Evolutionary conservation across 2,113 vertebrate genomes (phyloP).

Genomic region (Axis porcinus): DNA sequence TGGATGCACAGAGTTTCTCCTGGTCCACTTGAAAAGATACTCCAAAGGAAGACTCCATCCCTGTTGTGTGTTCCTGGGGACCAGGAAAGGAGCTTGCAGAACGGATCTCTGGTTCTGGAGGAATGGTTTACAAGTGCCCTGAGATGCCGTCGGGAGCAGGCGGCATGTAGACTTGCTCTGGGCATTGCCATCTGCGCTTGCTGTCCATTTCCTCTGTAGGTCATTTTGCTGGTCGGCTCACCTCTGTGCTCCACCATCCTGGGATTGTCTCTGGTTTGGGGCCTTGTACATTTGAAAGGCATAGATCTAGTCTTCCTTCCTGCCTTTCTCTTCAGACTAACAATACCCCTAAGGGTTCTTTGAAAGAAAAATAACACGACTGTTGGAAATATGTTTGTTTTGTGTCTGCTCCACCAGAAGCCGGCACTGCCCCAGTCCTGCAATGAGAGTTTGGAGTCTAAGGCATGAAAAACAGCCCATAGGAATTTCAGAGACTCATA

Average conservation of each 20-base stretch:
- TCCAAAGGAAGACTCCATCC: background rate
- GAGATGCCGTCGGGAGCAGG: background rate
- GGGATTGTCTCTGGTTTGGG: background rate
- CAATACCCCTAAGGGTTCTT: constrained; percentile 3
- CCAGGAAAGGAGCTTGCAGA: background rate
- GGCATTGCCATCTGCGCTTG: background rate
- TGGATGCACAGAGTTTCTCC: background rate
- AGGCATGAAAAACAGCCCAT: constrained; percentile 47
- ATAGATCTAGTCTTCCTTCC: background rate
- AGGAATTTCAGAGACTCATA: constrained; percentile 64
- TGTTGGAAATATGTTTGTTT: constrained; percentile 49
- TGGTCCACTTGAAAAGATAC: background rate
- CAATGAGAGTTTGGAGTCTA: constrained; percentile 31
- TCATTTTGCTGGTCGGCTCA: background rate
- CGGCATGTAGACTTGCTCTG: background rate
- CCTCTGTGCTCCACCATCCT: background rate
- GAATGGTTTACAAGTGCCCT: background rate
- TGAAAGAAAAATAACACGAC: constrained; percentile 45
- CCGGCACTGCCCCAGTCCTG: background rate
- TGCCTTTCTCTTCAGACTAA: constrained; percentile 20
- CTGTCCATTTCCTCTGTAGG: background rate
- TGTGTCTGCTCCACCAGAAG: constrained; percentile 46
- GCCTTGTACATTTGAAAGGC: background rate
- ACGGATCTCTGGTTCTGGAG: background rate
- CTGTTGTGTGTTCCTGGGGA: background rate